Percentiles rank a stretch among this genome's conserved stretches.
Evolutionary conservation across 2,888 invertebrate genomes (phyloP).

Genomic region (Pseudanteris insignis): DNA sequence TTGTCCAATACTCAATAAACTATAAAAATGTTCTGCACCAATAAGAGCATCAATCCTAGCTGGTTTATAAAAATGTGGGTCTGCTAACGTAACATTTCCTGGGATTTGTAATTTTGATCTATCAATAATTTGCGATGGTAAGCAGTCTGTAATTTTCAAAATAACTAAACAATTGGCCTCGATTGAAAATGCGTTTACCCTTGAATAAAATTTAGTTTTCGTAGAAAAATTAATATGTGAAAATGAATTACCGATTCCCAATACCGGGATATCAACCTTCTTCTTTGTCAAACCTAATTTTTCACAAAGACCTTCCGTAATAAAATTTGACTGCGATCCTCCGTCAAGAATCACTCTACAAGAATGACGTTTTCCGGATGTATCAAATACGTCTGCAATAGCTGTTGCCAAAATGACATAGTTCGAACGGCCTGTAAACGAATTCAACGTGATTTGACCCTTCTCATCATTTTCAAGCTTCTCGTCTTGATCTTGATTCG

Average conservation of each 20-base stretch:
- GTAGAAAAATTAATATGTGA: neutral
- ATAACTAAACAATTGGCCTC: neutral
- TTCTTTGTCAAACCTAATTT: neutral
- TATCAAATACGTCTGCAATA: conserved; percentile 2
- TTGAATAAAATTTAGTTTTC: conserved; percentile 2
- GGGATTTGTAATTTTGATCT: neutral
- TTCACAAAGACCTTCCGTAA: conserved; percentile 4
- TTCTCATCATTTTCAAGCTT: neutral
- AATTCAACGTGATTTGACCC: neutral
- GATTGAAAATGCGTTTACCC: conserved; percentile 1
- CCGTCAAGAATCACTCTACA: conserved; percentile 9
- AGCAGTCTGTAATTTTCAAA: neutral
- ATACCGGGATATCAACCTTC: conserved; percentile 1
- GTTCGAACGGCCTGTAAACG: neutral
- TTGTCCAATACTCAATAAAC: conserved; percentile 21
- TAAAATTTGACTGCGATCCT: conserved; percentile 21
- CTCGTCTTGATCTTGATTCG: neutral
- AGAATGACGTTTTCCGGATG: neutral
- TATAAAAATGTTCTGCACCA: conserved; percentile 24
- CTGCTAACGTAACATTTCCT: conserved; percentile 25
- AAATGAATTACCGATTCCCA: conserved; percentile 5
- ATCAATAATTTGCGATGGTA: neutral
- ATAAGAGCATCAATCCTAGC: conserved; percentile 25
- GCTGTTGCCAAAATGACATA: conserved; percentile 4
- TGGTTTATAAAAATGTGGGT: conserved; percentile 14